Evolutionary conservation across 2,797 vertebrate species (phyloP), one percentile per base, ranked within the genome.

Genomic region (Eutrigla gurnardus): DNA sequence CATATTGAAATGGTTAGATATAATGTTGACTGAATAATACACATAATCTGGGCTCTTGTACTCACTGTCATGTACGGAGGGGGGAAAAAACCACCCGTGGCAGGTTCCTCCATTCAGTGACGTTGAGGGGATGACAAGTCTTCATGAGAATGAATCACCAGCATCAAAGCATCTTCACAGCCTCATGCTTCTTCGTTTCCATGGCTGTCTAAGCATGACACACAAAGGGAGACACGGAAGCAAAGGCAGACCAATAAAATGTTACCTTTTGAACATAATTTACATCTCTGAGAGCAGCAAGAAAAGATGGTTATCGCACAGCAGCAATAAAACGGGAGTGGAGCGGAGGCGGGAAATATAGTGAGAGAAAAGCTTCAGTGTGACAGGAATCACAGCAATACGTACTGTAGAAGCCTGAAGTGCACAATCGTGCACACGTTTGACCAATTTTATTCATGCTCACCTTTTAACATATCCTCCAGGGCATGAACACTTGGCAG

Each of bases 121-220:
- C 77, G 84, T 72, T 78, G 73, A 90, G 70, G n/a, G 55, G 76
- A 71, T 73, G 85, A 75, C 84, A 65, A 69, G 55, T 65, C 81
- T 66, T 86, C 81, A 91, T 88, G 84, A 87, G 83, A 91, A 92
- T 87, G 50, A 86, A 91, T 92, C 88, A 85, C 87, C 47, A 15
- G 82, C 76, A 88, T 90, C 85, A 83, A 80, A 85, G 84, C 75
- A 45, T 86, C 85, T 70, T 81, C 73, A 62, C 54, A 4, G 70
- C 46, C 84, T 83, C 88, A 87, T 89, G 78, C 59, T 79, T 92
- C 87, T 86, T 90, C 78, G 84, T 90, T 90, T 91, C 79, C 77
- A 75, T 65, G 65, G 68, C 84, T 87, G 86, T 91, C 88, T 81
- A 62, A 58, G 36, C 37, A 50, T 39, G 55, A 65, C 70, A 74